Evolutionary conservation across 1,140 invertebrate species (phyloP).

Genomic region (Neuroterus valhalla): DNA sequence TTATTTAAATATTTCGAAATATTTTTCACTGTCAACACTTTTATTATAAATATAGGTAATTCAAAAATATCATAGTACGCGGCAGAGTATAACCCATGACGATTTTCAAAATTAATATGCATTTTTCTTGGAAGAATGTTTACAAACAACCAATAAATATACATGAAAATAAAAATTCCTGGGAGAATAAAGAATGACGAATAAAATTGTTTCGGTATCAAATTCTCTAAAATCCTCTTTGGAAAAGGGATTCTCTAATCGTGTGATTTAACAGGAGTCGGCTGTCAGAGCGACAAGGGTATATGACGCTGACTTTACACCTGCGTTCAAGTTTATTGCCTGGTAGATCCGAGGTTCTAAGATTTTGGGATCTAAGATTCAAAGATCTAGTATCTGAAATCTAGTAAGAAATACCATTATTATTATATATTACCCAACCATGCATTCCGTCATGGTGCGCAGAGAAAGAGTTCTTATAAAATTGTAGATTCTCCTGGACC

Average conservation of each 20-base stretch:
- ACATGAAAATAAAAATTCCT: too few species aligned
- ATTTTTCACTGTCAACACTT: too few species aligned
- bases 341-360: not conserved
- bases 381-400: not conserved
- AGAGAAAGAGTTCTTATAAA: not conserved
- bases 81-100: too few species aligned
- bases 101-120: too few species aligned
- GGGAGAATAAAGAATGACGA: too few species aligned
- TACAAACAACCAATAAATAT: too few species aligned
- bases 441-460: not conserved
- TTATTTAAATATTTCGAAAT: too few species aligned
- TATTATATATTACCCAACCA: not conserved
- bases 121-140: too few species aligned
- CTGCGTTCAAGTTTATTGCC: constrained; percentile 27
- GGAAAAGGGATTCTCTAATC: constrained; percentile 8
- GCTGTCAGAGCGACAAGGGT: constrained; percentile 21
- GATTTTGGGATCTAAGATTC: not conserved
- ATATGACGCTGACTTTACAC: constrained; percentile 18
- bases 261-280: constrained; percentile 28
- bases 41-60: too few species aligned
- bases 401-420: not conserved
- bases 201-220: too few species aligned
- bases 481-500: not conserved
- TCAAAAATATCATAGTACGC: too few species aligned
- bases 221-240: not conserved